phyloP scores from a whole-genome alignment of 2,797 vertebrate species.

The Clarias laeviceps region DNA sequence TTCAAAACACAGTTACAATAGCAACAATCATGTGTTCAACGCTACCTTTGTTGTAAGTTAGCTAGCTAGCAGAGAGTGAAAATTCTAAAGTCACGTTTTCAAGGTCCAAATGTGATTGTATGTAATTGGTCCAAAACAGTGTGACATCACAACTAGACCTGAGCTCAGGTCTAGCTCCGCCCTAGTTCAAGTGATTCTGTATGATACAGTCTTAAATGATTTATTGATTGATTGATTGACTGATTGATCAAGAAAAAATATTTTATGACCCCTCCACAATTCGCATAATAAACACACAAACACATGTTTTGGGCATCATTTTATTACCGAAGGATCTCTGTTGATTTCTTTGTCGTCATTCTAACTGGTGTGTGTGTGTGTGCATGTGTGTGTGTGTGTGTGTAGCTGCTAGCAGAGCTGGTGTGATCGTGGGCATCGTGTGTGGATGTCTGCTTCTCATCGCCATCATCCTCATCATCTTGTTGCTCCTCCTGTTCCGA shows the following conservation, averaged over 20 bases:
- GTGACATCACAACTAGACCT: not conserved
- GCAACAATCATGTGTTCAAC: too few species aligned
- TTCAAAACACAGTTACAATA: not conserved
- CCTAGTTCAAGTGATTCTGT: not conserved
- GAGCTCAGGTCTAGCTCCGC: not conserved
- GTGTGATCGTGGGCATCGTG: constrained; percentile 79
- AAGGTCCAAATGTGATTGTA: not conserved
- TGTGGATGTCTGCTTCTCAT: constrained; percentile 80
- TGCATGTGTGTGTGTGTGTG: constrained; percentile 34
- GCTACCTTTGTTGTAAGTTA: not conserved
- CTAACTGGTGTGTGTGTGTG: constrained; percentile 11
- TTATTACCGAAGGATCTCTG: not conserved
- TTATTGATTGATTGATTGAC: too few species aligned
- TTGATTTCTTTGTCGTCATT: not conserved
- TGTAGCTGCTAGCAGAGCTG: constrained; percentile 75
- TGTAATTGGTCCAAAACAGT: too few species aligned
- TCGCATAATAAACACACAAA: not conserved
- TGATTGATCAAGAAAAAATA: not conserved
- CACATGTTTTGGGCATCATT: not conserved
- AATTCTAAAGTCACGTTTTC: not conserved
- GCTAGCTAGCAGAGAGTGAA: not conserved
- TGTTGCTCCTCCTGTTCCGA: constrained; percentile 78
- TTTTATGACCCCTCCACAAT: not conserved
- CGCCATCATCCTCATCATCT: constrained; percentile 76
- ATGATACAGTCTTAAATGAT: too few species aligned